Percentiles rank a stretch among this genome's conserved stretches.
These are phyloP conservation scores for Phyto melanocephala DNA, from an alignment of 2,888 invertebrate species.

Conservation along the genomic window DNA sequence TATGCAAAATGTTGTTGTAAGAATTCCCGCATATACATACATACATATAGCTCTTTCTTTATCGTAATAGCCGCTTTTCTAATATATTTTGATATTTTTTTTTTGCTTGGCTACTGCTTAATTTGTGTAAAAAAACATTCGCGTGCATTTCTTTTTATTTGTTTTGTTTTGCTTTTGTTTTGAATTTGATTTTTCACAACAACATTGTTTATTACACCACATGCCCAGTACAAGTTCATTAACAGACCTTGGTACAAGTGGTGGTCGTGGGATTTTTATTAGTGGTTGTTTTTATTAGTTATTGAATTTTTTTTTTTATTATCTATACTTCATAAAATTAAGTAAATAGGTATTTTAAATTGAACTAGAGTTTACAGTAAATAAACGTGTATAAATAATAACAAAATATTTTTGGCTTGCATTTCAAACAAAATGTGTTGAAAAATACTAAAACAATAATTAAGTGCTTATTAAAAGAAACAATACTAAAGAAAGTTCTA, in stretches of 20 bases:
- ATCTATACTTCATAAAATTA: no score
- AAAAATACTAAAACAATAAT: no score
- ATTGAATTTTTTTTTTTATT: not conserved
- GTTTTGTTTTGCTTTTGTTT: not conserved
- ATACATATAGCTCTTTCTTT: not conserved
- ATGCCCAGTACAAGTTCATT: slow-evolving; percentile 45
- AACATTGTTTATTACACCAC: not conserved
- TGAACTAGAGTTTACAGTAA: not conserved
- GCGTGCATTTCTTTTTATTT: slow-evolving; percentile 14
- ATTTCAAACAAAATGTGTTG: no score
- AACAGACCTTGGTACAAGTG: not conserved
- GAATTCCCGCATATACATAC: not conserved
- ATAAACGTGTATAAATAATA: not conserved
- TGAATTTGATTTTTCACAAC: not conserved
- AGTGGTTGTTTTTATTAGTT: not conserved
- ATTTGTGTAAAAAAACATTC: not conserved
- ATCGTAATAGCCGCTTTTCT: slow-evolving; percentile 7
- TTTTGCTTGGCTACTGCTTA: not conserved
- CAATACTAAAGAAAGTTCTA: no score
- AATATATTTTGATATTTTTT: not conserved
- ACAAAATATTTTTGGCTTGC: not conserved
- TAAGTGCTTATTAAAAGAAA: no score
- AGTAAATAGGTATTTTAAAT: not conserved
- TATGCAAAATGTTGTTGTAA: slow-evolving; percentile 7
- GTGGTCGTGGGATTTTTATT: not conserved